phyloP scores from a whole-genome alignment of 2,888 invertebrate genomes.

The Cacoxenus indagator region DNA sequence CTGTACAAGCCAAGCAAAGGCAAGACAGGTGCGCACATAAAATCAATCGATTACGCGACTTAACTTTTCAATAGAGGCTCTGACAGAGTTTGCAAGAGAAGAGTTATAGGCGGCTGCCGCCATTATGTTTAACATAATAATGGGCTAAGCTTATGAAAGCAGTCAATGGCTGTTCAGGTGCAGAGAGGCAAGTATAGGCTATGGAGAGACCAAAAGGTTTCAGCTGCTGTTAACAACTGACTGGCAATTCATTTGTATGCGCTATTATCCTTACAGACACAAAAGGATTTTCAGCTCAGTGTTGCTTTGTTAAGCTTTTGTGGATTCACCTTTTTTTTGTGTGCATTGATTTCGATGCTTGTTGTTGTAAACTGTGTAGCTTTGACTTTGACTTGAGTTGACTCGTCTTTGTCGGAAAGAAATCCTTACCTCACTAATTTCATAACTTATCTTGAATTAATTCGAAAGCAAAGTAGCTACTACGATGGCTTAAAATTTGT shows the following conservation, averaged over 20 bases:
- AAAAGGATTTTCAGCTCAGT: conserved; percentile 16
- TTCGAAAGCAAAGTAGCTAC: neutral
- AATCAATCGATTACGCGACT: conserved; percentile 66
- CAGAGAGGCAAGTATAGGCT: conserved; percentile 37
- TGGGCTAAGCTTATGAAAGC: conserved; percentile 17
- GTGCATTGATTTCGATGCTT: conserved; percentile 9
- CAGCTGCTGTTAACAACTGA: conserved; percentile 29
- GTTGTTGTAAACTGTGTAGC: neutral
- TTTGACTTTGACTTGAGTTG: conserved; percentile 11
- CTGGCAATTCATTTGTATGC: conserved; percentile 44
- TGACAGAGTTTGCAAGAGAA: neutral
- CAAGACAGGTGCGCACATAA: conserved; percentile 40
- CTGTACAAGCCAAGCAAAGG: conserved; percentile 26
- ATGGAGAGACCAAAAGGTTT: conserved; percentile 21
- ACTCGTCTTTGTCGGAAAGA: neutral
- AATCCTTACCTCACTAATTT: conserved; percentile 1
- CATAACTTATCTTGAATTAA: conserved; percentile 8
- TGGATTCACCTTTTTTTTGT: neutral
- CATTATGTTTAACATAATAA: conserved; percentile 23
- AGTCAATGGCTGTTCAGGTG: conserved; percentile 2
- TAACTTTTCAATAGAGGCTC: conserved; percentile 59
- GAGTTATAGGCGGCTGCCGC: conserved; percentile 22
- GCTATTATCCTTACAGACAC: conserved; percentile 18
- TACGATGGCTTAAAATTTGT: neutral
- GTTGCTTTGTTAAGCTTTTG: neutral